A percentile compares a stretch with the other conserved stretches of the same genome.
Conservation (phyloP, 2,888 invertebrate species). For the Hyalella azteca region DNA sequence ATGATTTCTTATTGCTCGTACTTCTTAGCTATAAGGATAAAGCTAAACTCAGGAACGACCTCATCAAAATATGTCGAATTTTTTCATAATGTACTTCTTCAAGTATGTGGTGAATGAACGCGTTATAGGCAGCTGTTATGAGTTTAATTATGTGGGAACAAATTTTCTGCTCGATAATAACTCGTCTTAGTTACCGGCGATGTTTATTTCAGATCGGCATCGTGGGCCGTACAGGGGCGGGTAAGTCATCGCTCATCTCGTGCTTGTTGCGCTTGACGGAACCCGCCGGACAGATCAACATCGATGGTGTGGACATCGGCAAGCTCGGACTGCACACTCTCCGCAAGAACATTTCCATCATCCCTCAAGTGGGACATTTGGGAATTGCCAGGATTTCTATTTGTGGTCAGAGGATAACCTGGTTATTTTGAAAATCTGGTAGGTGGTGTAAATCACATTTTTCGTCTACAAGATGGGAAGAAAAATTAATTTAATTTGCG, state of each 20-base stretch:
- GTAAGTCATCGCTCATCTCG: conserved; percentile 79
- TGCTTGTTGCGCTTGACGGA: conserved; percentile 82
- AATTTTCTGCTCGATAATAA: neutral
- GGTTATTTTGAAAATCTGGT: no score
- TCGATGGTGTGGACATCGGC: conserved; percentile 73
- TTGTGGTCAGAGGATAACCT: no score
- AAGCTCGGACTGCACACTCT: conserved; percentile 71
- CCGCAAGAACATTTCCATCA: conserved; percentile 83
- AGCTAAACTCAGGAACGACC: neutral
- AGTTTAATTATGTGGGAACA: neutral
- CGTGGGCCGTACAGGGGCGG: conserved; percentile 84
- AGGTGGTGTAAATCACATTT: no score
- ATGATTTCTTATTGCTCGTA: no score
- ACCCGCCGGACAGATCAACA: conserved; percentile 77
- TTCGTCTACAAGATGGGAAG: no score
- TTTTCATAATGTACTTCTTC: neutral
- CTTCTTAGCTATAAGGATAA: no score
- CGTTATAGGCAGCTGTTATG: no score
- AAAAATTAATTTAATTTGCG: no score
- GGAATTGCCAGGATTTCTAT: no score
- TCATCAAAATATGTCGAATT: neutral
- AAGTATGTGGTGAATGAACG: neutral
- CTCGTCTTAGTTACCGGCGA: neutral
- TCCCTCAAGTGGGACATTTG: conserved; percentile 70
- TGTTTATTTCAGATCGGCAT: conserved; percentile 68